Base-by-base conservation (phyloP, 2,113 vertebrate species). In the Chamaetylas fuelleborni region DNA sequence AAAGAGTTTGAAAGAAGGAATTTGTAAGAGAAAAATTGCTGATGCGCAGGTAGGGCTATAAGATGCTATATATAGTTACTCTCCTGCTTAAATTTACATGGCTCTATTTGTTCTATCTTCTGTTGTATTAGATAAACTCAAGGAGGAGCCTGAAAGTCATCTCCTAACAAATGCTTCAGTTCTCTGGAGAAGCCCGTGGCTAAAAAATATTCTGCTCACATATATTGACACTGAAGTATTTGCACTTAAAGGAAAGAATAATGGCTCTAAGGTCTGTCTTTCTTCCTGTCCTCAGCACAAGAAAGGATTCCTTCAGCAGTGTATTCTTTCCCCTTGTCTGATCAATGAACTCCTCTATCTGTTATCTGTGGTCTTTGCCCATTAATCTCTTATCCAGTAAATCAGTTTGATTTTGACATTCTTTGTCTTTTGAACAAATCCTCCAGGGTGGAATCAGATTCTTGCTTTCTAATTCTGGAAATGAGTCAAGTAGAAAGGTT, bases 321-420 rank as follows among this genome's bases (percentile, higher is more conserved):
- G 19, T 33, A 38, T 73, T 78, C 56, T 78, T 86, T 82, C 42
- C 40, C 17, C 72, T 84, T 92, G 84, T 96, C 87, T 81, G 72
- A 83, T 79, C 18, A 5, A 92, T 93, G 60, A 91, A 66, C 81
- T 93, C 23, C 25, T 47, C 53, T 62, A 64, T 82, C 88, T 70
- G 4, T 94, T 93, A 53, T 78, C 66, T 1, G 3, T 71, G 61
- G 42, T 57, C 81, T 95, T 93, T 86, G 40, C 40, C 51, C 73
- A 56, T 78, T 94, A 71, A 79, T 86, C 74, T 77, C 64, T 61
- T 62, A 53, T 66, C 67, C 48, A 62, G 73, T 81, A 65, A 83
- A 82, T 90, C 93, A 84, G 33, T 91, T 90, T 89, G 67, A 67
- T 88, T 95, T 95, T 95, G 92, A 86, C 71, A 25, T 94, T 90